Base-by-base conservation (phyloP, 2,888 invertebrate species). In the Aleiodes leptofemur region DNA sequence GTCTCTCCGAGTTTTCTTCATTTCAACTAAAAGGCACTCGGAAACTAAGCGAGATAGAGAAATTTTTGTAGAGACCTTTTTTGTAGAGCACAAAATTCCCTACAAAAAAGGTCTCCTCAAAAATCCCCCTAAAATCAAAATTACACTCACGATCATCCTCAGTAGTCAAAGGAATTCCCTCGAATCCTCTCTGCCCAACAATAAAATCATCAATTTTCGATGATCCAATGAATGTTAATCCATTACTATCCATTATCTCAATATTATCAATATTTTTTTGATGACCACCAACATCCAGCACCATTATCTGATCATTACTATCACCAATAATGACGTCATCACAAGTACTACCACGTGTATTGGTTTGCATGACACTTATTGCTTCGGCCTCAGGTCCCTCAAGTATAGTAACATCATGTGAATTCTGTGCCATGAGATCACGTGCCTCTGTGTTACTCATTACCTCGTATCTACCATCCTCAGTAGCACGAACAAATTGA, bases 381-480 rank as follows among this genome's bases (percentile, higher is more conserved):
- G 86, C 85, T 38, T 86, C 86, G 31, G 87, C 86, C 74, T 88
- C 87, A 73, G 86, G 86, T 38, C 86, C 83, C 59, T 87, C 87
- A 56, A 89, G 83, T 43, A 89, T 87, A 69, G 88, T 87, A 61
- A 89, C 85, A 75, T 89, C 88, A 74, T 88, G 88, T 4, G 88
- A 86, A 79, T 88, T 89, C 81, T 89, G 89, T 0, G 87, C 86
- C 87, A 90, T 90, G 73, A 90, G 79, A 74, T 89, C 86, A 3
- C 90, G 85, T 5, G 90, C 90, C 68, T 90, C 90, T 78, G 83
- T 88, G 78, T 86, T 88, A n/a, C 87, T 87, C 83, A 88, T 87
- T 64, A 90, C 88, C 78, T 90, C 90, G 81, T 89, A 90, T 78
- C 87, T 87, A 72, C 90, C 90, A 78, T 90, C 89, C 64, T 88